Evolutionary conservation across 2,797 vertebrate species (phyloP).

Genomic region (Rhodeus uyekii): DNA sequence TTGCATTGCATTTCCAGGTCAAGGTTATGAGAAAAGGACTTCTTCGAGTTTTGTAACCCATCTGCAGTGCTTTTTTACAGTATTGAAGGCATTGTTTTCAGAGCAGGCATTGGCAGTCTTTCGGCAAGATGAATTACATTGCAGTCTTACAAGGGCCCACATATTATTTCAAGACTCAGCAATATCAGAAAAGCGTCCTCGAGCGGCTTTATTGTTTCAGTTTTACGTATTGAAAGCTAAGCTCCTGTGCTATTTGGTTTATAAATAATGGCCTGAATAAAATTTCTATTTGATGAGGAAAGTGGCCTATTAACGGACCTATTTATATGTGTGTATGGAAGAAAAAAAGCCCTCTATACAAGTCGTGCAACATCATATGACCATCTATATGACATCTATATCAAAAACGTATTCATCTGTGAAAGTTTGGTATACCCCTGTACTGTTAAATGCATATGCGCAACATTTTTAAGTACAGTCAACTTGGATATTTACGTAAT

Average conservation of each 20-base stretch:
- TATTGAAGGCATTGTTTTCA: slow-evolving; percentile 22
- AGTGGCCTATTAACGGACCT: not conserved
- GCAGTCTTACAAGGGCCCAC: slow-evolving; percentile 62
- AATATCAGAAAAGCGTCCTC: slow-evolving; percentile 53
- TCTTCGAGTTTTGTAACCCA: slow-evolving; percentile 42
- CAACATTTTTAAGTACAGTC: too few species aligned
- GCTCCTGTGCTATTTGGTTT: slow-evolving; percentile 6
- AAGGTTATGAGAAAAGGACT: slow-evolving; percentile 46
- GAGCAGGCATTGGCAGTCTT: slow-evolving; percentile 57
- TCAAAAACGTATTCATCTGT: not conserved
- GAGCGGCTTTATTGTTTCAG: slow-evolving; percentile 36
- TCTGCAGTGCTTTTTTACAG: not conserved
- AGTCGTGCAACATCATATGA: too few species aligned
- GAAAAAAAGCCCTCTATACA: not conserved
- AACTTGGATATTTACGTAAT: too few species aligned
- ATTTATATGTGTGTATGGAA: not conserved
- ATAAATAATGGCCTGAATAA: slow-evolving; percentile 20
- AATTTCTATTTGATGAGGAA: not conserved
- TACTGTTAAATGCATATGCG: too few species aligned
- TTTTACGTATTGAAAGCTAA: slow-evolving; percentile 12
- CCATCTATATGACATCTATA: too few species aligned
- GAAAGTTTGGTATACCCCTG: not conserved
- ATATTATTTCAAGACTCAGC: slow-evolving; percentile 51
- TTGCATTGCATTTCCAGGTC: slow-evolving; percentile 60
- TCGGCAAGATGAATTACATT: slow-evolving; percentile 62